phyloP scores from a whole-genome alignment of 2,888 invertebrate species.

The Drosophila yooni region DNA sequence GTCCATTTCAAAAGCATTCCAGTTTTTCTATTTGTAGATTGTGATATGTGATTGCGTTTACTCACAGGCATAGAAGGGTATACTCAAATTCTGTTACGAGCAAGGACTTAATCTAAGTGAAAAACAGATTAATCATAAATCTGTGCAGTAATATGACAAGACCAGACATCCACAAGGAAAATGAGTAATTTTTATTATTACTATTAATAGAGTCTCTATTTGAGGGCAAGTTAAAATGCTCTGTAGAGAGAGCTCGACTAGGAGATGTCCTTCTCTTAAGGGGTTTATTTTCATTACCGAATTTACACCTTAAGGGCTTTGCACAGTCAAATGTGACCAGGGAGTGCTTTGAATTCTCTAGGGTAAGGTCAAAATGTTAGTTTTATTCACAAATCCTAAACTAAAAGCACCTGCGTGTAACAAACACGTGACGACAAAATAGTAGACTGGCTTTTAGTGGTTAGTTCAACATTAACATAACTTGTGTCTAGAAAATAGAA shows the following conservation, averaged over 20 bases:
- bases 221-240: background rate
- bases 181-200: background rate
- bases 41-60: background rate
- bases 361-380: background rate
- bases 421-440: background rate
- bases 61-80: background rate
- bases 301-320: background rate
- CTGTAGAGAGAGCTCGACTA: background rate
- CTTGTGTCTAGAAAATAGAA: background rate
- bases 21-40: background rate
- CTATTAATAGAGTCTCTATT: background rate
- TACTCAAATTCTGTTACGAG: background rate
- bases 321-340: background rate
- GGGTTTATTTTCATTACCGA: background rate
- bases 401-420: background rate
- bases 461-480: background rate
- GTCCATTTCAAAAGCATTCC: background rate
- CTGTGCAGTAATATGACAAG: background rate
- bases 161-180: background rate
- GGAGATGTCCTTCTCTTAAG: background rate
- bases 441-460: background rate
- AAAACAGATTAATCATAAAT: slow-evolving; percentile 8
- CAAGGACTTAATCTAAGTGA: background rate
- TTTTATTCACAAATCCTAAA: background rate
- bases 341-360: background rate